Percentiles rank a stretch among this genome's conserved stretches.
phyloP scores from a whole-genome alignment of 2,888 invertebrate genomes.

The Mythimna impura region DNA sequence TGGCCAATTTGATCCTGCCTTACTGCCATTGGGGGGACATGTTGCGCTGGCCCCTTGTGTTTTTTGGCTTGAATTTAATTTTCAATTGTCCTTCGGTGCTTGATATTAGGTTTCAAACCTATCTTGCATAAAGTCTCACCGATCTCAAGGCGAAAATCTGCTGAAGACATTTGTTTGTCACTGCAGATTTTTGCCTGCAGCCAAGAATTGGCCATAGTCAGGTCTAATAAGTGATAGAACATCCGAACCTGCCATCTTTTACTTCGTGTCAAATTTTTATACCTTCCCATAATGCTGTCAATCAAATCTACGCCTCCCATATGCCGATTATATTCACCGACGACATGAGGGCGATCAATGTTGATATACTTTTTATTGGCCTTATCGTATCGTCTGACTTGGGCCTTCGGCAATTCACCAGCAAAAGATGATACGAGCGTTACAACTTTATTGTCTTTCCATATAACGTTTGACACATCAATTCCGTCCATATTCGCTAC shows the following conservation, averaged over 20 bases:
- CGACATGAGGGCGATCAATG: background rate
- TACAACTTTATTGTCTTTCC: background rate
- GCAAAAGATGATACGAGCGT: background rate
- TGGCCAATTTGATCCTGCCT: background rate
- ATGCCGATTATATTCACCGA: no score
- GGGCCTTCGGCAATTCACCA: background rate
- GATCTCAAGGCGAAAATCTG: no score
- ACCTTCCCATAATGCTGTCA: background rate
- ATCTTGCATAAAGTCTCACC: no score
- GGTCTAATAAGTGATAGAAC: conserved; percentile 56
- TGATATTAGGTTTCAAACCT: no score
- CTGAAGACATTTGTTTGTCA: background rate
- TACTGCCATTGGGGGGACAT: conserved; percentile 3
- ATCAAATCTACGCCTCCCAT: background rate
- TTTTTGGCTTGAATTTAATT: background rate
- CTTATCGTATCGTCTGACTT: background rate
- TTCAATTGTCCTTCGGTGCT: background rate
- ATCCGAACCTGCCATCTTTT: background rate
- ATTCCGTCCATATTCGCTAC: no score
- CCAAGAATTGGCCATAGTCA: conserved; percentile 68
- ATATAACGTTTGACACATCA: background rate
- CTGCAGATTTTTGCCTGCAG: conserved; percentile 20
- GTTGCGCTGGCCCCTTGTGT: no score
- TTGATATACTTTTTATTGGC: no score
- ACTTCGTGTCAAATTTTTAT: background rate